phyloP scores from a whole-genome alignment of 2,888 invertebrate genomes.

The Cheilosia impressa region DNA sequence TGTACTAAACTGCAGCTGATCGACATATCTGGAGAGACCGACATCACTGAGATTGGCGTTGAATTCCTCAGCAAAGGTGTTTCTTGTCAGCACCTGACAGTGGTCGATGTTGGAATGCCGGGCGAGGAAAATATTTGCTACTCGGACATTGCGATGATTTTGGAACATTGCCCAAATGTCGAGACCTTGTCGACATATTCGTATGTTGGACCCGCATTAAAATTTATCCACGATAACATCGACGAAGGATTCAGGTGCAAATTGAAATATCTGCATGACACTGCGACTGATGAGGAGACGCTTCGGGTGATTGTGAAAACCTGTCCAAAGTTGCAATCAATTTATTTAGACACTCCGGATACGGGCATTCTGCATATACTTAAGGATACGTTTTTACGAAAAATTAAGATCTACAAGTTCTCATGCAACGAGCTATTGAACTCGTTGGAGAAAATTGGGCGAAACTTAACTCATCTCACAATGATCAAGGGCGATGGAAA shows the following conservation, averaged over 20 bases:
- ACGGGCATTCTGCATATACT: slow-evolving; percentile 82
- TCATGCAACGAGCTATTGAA: slow-evolving; percentile 86
- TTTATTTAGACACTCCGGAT: slow-evolving; percentile 87
- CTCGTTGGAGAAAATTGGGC: slow-evolving; percentile 85
- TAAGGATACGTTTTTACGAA: slow-evolving; percentile 82
- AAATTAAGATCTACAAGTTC: slow-evolving; percentile 87
- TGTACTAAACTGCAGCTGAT: slow-evolving; percentile 86
- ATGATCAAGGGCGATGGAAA: slow-evolving; percentile 86
- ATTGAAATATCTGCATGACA: slow-evolving; percentile 88
- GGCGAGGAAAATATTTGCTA: slow-evolving; percentile 89
- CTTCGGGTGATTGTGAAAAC: slow-evolving; percentile 86
- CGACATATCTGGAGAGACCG: slow-evolving; percentile 89
- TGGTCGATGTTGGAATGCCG: slow-evolving; percentile 88
- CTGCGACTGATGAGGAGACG: slow-evolving; percentile 86
- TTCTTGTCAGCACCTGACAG: slow-evolving; percentile 85
- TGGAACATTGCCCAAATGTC: slow-evolving; percentile 87
- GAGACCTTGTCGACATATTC: slow-evolving; percentile 88
- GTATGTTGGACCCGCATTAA: slow-evolving; percentile 87
- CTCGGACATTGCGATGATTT: slow-evolving; percentile 87
- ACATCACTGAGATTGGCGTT: slow-evolving; percentile 87
- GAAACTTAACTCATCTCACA: slow-evolving; percentile 85
- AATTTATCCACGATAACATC: slow-evolving; percentile 85
- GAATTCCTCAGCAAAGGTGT: slow-evolving; percentile 85
- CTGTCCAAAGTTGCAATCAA: slow-evolving; percentile 87
- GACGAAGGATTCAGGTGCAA: slow-evolving; percentile 86